Base-by-base conservation (phyloP, 2,888 invertebrate species). In the Polyommatus icarus region DNA sequence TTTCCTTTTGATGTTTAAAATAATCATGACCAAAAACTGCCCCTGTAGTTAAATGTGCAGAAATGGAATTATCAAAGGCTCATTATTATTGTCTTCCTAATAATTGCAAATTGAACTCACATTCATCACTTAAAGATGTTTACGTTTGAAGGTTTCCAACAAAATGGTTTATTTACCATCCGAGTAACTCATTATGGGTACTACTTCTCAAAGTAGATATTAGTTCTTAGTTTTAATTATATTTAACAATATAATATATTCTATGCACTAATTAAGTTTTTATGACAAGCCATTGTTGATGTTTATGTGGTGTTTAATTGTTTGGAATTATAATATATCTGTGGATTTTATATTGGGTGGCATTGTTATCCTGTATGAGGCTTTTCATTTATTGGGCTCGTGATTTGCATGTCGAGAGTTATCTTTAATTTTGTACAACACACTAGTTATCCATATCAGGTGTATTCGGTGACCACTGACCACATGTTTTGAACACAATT, bases 241-340 rank as follows among this genome's bases (percentile, higher is more conserved):
- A 88, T 87, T 87, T 75, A 50, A 88, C 87, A 82, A 88, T 87
- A 82, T 87, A 85, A 85, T 87, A 86, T 84, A 82, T 80, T 80
- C 79, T 80, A 84, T 84, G 87, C 87, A 88, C 87, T 89, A 87
- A 89, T 88, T 91, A 88, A 88, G 88, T 88, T 88, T 87, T 82
- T 87, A 87, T 87, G 87, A 87, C 86, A 86, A 86, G 83, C 85
- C 85, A 85, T 89, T 90, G 85, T 86, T 87, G 84, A 83, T 83
- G 84, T 83, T 82, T 79, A 79, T 80, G 79, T 82, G 82, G 82
- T 83, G 83, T 82, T 81, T 80, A 80, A 77, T 82, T 81, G 80
- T 80, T 79, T 76, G 77, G 59, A 77, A 78, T 78, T 78, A 76
- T 80, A 40, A 8, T 8, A 79, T 82, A 81, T 85, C 83, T 80